Percentiles rank a stretch among this genome's conserved stretches.
Evolutionary conservation across 1,140 invertebrate species (phyloP).

Genomic region (Rhopalosiphum maidis): DNA sequence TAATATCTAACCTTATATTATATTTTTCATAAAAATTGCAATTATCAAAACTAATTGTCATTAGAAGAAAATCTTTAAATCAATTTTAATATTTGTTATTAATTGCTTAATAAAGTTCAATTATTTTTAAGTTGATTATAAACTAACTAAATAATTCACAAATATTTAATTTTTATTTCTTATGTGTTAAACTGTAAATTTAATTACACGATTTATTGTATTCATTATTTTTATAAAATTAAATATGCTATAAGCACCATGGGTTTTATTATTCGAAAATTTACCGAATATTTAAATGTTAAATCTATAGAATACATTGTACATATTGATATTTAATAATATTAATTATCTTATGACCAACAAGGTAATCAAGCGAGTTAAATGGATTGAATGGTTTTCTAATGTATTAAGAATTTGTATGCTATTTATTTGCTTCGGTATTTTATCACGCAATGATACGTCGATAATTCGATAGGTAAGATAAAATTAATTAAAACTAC

Average conservation of each 20-base stretch:
- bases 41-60: no score
- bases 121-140: no score
- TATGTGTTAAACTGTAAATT: not conserved
- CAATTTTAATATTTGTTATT: no score
- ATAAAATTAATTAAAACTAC: not conserved
- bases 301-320: not conserved
- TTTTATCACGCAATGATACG: not conserved
- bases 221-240: not conserved
- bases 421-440: not conserved
- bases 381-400: not conserved
- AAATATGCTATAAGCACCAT: not conserved
- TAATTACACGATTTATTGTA: not conserved
- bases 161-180: no score
- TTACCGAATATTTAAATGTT: not conserved
- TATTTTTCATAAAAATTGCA: no score
- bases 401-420: not conserved
- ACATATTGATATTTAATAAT: not conserved
- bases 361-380: not conserved
- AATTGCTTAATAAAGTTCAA: no score
- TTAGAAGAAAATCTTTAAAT: no score
- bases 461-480: not conserved
- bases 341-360: not conserved
- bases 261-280: not conserved
- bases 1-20: no score
- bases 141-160: no score